phyloP scores from a whole-genome alignment of 2,797 vertebrate genomes.

The Neosilurus mollespiculum region DNA sequence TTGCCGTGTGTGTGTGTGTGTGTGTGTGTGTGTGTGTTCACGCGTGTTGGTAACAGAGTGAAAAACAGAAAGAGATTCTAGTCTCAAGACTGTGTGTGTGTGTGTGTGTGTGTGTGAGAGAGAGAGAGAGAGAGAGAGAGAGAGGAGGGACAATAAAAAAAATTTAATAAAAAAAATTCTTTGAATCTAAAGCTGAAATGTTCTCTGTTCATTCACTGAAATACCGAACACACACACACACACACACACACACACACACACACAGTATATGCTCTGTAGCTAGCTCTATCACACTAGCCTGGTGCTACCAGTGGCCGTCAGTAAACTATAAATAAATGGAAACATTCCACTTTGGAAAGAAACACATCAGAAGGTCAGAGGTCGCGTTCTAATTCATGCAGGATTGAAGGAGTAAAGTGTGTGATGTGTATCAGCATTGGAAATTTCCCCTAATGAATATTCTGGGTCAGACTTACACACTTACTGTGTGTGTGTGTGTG shows the following conservation, averaged over 20 bases:
- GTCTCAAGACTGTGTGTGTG: background rate
- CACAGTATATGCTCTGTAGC: background rate
- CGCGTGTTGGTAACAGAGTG: no score
- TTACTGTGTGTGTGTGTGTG: background rate
- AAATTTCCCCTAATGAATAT: constrained; percentile 18
- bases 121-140: no score
- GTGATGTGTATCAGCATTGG: background rate
- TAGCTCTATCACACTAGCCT: background rate
- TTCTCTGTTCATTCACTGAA: background rate
- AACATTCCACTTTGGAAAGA: background rate
- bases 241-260: background rate
- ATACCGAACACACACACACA: background rate
- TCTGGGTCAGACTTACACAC: background rate
- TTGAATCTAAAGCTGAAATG: background rate
- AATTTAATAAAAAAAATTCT: no score
- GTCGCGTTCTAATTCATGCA: background rate
- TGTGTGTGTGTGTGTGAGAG: background rate
- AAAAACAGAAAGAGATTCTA: no score
- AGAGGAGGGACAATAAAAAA: no score
- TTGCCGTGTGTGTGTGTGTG: no score
- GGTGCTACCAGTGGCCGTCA: background rate
- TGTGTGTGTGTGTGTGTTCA: background rate
- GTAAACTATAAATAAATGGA: background rate
- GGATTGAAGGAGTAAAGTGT: background rate
- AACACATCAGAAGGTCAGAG: background rate